Evolutionary conservation across 2,113 vertebrate genomes (phyloP).

Genomic region (Tragelaphus scriptus): DNA sequence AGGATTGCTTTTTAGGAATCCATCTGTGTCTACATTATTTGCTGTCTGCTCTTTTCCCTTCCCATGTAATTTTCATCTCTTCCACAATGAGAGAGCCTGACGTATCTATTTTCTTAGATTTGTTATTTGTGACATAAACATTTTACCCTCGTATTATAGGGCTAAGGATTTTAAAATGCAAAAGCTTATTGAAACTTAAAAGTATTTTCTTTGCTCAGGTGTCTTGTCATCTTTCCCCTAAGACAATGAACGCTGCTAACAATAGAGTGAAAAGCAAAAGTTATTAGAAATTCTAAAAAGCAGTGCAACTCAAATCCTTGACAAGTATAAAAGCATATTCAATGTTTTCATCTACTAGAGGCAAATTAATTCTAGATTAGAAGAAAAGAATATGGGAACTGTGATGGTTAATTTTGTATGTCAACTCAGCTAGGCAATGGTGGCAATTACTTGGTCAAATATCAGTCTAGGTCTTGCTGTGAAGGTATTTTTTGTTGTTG

Average conservation of each 20-base stretch:
- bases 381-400: background rate
- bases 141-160: background rate
- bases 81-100: background rate
- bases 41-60: background rate
- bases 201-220: background rate
- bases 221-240: background rate
- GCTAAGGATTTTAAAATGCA: background rate
- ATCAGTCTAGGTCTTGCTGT: background rate
- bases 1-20: background rate
- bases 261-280: background rate
- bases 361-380: background rate
- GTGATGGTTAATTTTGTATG: background rate
- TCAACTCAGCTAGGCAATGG: background rate
- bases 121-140: background rate
- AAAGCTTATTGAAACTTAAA: background rate
- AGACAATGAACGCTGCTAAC: background rate
- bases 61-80: background rate
- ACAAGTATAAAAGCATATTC: background rate
- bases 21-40: background rate
- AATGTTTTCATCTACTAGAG: background rate
- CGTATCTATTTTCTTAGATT: background rate
- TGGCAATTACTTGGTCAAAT: background rate
- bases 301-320: background rate
- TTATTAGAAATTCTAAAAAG: background rate
- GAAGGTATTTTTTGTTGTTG: background rate